These are phyloP conservation scores for Anguilla obscura DNA, from an alignment of 2,797 vertebrate species.

Conservation along the genomic window DNA sequence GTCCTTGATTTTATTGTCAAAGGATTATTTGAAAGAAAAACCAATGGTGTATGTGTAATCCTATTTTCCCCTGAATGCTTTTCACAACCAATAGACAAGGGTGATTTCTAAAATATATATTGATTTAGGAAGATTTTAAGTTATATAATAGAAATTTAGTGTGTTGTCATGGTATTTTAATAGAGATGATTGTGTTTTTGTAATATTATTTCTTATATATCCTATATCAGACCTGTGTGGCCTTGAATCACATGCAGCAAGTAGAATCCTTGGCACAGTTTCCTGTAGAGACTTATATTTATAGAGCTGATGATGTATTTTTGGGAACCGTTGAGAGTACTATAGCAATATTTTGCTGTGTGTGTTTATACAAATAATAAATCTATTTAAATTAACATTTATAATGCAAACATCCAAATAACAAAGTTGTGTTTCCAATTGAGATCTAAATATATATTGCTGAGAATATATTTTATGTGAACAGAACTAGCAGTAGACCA, in stretches of 20 bases:
- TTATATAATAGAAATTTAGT: background rate
- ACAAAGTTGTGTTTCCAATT: constrained; percentile 19
- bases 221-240: constrained; percentile 14
- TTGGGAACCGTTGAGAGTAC: constrained; percentile 12
- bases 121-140: background rate
- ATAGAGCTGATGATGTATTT: constrained; percentile 9
- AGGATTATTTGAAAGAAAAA: constrained; percentile 6
- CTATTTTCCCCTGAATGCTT: background rate
- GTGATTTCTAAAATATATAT: background rate
- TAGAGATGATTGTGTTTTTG: background rate
- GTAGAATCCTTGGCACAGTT: constrained; percentile 27
- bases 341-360: background rate
- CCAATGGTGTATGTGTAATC: background rate
- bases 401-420: background rate
- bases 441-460: constrained; percentile 10
- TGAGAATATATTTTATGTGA: background rate
- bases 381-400: background rate
- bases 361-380: constrained; percentile 28
- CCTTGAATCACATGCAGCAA: constrained; percentile 23
- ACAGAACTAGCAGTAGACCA: background rate
- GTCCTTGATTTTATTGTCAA: constrained; percentile 1
- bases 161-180: constrained; percentile 6
- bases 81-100: background rate
- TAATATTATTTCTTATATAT: background rate
- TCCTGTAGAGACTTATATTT: constrained; percentile 31